phyloP scores from a whole-genome alignment of 2,113 vertebrate genomes.

The Stomatorhinus ivindoensis region DNA sequence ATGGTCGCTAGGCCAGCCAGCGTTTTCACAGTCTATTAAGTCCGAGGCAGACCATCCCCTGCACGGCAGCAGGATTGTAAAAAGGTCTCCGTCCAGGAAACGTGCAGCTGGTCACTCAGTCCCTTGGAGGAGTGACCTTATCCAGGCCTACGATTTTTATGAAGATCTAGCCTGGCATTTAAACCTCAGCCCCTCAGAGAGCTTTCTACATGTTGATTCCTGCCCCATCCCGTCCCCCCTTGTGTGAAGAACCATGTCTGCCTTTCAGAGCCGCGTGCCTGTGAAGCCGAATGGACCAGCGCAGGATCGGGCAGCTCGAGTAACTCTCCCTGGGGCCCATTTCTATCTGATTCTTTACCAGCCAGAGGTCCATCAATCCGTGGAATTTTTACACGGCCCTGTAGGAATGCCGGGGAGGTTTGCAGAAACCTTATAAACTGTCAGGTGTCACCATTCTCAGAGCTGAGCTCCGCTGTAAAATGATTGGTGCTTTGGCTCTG shows the following conservation, averaged over 20 bases:
- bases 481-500: neutral
- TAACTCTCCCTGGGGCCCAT: constrained; percentile 14
- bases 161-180: constrained; percentile 22
- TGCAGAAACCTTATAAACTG: neutral
- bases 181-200: constrained; percentile 14
- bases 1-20: constrained; percentile 11
- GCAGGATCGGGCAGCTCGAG: neutral
- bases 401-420: neutral
- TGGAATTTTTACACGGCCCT: neutral
- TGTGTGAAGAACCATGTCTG: constrained; percentile 22
- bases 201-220: constrained; percentile 43
- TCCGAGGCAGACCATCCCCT: neutral
- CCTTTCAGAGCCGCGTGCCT: constrained; percentile 17
- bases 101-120: neutral
- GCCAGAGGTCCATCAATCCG: constrained; percentile 17
- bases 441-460: neutral
- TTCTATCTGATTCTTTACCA: constrained; percentile 17
- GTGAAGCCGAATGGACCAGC: neutral
- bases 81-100: neutral
- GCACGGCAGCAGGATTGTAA: neutral
- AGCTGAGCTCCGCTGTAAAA: neutral
- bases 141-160: neutral
- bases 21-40: constrained; percentile 28
- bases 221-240: constrained; percentile 33
- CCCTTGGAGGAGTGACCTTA: neutral